These are phyloP conservation scores for Cheilosia pagana DNA, from an alignment of 2,888 invertebrate genomes.

Conservation along the genomic window DNA sequence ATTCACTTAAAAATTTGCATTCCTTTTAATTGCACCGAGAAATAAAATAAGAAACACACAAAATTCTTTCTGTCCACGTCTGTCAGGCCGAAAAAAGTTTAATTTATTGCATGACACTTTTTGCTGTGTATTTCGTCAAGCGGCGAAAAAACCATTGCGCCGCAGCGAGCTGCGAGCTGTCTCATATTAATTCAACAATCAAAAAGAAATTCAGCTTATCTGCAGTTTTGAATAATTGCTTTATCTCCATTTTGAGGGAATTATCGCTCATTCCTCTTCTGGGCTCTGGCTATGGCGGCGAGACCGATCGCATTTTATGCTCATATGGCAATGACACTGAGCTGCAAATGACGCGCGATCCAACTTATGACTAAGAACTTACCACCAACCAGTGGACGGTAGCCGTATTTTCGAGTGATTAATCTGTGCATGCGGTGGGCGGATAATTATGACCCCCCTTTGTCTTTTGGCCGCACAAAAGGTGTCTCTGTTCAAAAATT, in stretches of 20 bases:
- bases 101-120: conserved; percentile 45
- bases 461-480: conserved; percentile 52
- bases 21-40: conserved; percentile 66
- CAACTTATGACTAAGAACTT: conserved; percentile 47
- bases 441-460: conserved; percentile 71
- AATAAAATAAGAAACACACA: conserved; percentile 4
- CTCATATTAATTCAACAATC: conserved; percentile 53
- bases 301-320: conserved; percentile 28
- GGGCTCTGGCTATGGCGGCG: conserved; percentile 11
- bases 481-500: conserved; percentile 33
- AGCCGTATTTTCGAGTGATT: conserved; percentile 8
- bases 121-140: conserved; percentile 38
- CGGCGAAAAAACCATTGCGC: conserved; percentile 52
- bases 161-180: conserved; percentile 41
- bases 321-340: conserved; percentile 69
- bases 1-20: conserved; percentile 71
- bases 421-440: conserved; percentile 47
- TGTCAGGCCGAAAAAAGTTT: conserved; percentile 16
- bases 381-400: conserved; percentile 16
- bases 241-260: conserved; percentile 54
- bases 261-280: conserved; percentile 56
- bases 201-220: conserved; percentile 59
- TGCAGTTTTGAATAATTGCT: conserved; percentile 53
- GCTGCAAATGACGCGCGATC: conserved; percentile 1
- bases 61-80: conserved; percentile 31